Percentiles rank a stretch among this genome's conserved stretches.
Conservation (phyloP, 2,113 vertebrate genomes). For the Diadophis punctatus region DNA sequence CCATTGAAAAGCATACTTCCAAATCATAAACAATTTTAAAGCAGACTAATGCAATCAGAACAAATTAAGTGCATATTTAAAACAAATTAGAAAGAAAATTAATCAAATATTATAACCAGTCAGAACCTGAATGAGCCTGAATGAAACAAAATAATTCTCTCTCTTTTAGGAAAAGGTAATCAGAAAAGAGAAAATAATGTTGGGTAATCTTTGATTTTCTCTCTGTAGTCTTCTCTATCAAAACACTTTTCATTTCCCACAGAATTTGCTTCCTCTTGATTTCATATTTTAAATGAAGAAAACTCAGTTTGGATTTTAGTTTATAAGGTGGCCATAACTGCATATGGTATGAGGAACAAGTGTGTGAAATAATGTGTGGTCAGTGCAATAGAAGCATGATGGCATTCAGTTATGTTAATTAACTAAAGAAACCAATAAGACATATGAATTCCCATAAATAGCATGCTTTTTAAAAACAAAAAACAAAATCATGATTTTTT, state of each 20-base stretch:
- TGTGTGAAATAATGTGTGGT: not conserved
- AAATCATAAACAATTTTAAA: not conserved
- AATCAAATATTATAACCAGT: not conserved
- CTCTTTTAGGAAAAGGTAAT: not conserved
- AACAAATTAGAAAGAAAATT: not conserved
- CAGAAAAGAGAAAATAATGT: not conserved
- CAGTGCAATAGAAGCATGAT: not conserved
- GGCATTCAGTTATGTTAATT: not conserved
- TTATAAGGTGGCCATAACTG: not conserved
- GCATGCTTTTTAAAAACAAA: not conserved
- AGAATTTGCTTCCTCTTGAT: not conserved
- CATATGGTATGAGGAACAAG: no score
- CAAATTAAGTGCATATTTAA: not conserved
- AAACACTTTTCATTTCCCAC: not conserved
- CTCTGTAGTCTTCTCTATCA: not conserved
- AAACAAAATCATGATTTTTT: not conserved
- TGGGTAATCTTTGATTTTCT: not conserved
- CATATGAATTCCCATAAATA: not conserved
- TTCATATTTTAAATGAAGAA: not conserved
- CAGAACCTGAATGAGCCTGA: not conserved
- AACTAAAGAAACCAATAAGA: not conserved
- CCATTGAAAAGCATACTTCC: not conserved
- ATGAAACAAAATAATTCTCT: not conserved
- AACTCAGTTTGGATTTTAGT: not conserved
- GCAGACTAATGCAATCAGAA: not conserved